Evolutionary conservation across 23 tunicate genomes (phyloP).

Genomic region (Styela plicata): DNA sequence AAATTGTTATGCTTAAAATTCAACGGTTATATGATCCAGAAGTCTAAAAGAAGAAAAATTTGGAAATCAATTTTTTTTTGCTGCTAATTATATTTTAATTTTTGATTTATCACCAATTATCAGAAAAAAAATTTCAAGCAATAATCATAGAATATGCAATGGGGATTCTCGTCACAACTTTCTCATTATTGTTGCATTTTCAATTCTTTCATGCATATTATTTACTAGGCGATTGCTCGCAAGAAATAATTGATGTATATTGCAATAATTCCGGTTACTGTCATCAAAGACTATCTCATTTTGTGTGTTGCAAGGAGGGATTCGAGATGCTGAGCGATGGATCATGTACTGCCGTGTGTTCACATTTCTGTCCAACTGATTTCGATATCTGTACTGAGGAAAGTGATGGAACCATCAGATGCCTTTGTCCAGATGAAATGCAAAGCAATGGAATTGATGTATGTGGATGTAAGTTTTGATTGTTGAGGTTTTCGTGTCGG

Average conservation of each 20-base stretch:
- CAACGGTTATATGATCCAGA: too few species aligned
- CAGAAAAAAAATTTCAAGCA: too few species aligned
- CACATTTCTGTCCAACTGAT: background rate
- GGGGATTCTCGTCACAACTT: too few species aligned
- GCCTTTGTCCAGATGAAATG: background rate
- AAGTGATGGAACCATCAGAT: background rate
- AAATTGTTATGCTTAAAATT: too few species aligned
- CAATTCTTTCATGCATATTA: too few species aligned
- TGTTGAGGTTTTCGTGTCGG: too few species aligned
- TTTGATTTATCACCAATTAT: too few species aligned
- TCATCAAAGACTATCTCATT: background rate
- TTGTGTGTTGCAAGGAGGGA: background rate
- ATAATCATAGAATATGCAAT: too few species aligned
- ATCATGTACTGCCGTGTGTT: background rate
- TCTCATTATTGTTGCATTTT: too few species aligned
- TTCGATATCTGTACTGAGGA: background rate
- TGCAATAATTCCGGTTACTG: background rate
- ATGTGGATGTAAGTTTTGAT: background rate
- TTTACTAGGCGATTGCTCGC: background rate
- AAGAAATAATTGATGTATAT: background rate
- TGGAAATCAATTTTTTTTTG: too few species aligned
- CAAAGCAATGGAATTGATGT: background rate
- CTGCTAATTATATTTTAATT: too few species aligned
- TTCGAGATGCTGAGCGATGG: background rate
- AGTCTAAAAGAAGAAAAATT: too few species aligned